Evolutionary conservation across 2,113 vertebrate species (phyloP).

Genomic region (Hypocryptadius cinnamomeus): DNA sequence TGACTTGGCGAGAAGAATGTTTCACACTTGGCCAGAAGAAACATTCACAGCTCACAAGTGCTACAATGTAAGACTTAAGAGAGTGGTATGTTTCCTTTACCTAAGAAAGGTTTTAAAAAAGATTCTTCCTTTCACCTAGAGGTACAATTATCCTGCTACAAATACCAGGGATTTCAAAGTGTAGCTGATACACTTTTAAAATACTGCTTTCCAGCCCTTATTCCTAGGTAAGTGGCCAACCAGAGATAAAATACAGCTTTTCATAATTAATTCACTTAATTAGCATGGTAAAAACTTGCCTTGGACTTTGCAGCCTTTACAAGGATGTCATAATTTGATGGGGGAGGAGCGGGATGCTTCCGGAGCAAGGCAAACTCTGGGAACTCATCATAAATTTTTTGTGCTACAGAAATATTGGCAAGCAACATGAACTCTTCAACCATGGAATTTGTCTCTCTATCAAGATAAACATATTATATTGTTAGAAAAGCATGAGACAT

Average conservation of each 20-base stretch:
- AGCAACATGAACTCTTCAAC: constrained; percentile 99
- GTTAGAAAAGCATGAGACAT: neutral
- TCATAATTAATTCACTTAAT: neutral
- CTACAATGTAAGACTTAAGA: neutral
- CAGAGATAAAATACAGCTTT: neutral
- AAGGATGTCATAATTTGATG: constrained; percentile 94
- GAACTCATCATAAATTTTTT: constrained; percentile 96
- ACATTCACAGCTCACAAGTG: neutral
- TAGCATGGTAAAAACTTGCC: constrained; percentile 57
- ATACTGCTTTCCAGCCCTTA: neutral
- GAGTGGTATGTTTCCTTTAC: neutral
- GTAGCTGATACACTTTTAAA: neutral
- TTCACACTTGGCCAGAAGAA: neutral
- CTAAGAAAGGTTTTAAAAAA: neutral
- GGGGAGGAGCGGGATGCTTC: constrained; percentile 94
- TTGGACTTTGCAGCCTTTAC: constrained; percentile 88
- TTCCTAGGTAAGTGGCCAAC: neutral
- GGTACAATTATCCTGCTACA: neutral
- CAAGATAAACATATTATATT: neutral
- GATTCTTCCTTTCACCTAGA: neutral
- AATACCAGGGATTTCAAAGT: neutral
- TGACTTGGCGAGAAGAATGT: neutral
- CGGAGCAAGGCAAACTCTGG: constrained; percentile 90
- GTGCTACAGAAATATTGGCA: constrained; percentile 95
- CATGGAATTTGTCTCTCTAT: constrained; percentile 98